phyloP scores from a whole-genome alignment of 2,797 vertebrate genomes.

The Balearica regulorum region DNA sequence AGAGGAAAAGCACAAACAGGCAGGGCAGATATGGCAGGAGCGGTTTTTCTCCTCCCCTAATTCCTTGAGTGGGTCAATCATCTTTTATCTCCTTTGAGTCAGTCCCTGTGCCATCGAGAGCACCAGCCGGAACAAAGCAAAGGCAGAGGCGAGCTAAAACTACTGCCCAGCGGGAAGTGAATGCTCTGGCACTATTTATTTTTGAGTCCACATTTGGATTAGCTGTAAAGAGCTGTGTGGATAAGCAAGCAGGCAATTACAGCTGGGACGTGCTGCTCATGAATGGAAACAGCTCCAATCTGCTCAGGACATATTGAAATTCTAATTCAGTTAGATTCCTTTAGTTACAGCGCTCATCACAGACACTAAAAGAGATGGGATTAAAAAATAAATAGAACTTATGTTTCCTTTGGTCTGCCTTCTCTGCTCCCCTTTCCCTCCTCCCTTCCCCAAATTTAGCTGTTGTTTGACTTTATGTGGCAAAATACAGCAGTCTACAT shows the following conservation, averaged over 20 bases:
- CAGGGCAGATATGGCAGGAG: neutral
- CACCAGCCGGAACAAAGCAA: neutral
- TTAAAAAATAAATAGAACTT: slow-evolving; percentile 51
- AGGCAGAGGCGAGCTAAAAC: slow-evolving; percentile 26
- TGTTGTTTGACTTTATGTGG: slow-evolving; percentile 43
- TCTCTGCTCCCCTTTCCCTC: neutral
- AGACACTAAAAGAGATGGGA: slow-evolving; percentile 12
- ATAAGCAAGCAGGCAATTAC: slow-evolving; percentile 54
- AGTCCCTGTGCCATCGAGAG: neutral
- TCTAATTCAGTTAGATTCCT: slow-evolving; percentile 59
- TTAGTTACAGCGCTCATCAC: slow-evolving; percentile 29
- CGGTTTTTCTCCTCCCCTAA: neutral
- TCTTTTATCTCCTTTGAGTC: slow-evolving; percentile 35
- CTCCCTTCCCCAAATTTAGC: neutral
- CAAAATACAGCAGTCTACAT: neutral
- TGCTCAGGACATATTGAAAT: slow-evolving; percentile 49
- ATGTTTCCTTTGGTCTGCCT: slow-evolving; percentile 5
- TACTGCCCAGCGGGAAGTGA: neutral
- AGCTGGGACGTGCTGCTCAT: slow-evolving; percentile 39
- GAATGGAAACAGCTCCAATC: slow-evolving; percentile 49
- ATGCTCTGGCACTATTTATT: slow-evolving; percentile 30
- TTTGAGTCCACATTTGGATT: slow-evolving; percentile 45
- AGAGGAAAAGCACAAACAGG: neutral
- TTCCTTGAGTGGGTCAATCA: slow-evolving; percentile 32
- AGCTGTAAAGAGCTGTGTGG: slow-evolving; percentile 54